These are phyloP conservation scores for Hydrozoanthus gracilis DNA, from an alignment of 92 coral and sea anemone genomes.

Conservation along the genomic window DNA sequence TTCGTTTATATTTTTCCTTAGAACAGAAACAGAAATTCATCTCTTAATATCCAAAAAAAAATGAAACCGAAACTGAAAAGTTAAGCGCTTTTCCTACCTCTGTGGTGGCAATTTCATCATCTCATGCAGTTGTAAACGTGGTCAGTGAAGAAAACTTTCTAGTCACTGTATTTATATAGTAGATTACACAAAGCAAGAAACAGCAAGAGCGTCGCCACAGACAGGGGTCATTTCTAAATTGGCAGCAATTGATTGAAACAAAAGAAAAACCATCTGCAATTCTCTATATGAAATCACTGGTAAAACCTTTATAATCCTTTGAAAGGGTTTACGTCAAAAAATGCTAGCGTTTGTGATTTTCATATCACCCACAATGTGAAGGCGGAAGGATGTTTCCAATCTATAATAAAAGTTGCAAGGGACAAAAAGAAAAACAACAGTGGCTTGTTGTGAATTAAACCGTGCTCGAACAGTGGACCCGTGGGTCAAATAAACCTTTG, in stretches of 20 bases:
- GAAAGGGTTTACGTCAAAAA: neutral
- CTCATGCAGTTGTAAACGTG: neutral
- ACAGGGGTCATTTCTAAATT: neutral
- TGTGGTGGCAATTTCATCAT: neutral
- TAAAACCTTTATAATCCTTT: neutral
- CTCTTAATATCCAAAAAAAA: too few relatives aligned
- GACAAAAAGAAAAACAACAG: too few relatives aligned
- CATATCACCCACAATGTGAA: too few relatives aligned
- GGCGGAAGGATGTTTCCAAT: too few relatives aligned
- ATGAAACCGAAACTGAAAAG: neutral
- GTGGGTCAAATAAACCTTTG: too few relatives aligned
- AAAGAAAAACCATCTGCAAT: neutral
- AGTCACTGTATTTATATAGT: neutral
- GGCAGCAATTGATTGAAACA: neutral
- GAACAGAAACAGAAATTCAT: too few relatives aligned
- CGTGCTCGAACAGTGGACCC: too few relatives aligned
- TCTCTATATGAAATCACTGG: neutral
- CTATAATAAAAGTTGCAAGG: too few relatives aligned
- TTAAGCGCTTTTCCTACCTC: neutral
- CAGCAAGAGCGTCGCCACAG: neutral
- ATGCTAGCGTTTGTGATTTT: neutral
- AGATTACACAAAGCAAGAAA: neutral
- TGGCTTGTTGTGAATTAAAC: too few relatives aligned
- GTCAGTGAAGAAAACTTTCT: neutral
- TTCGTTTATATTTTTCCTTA: too few relatives aligned